Conservation (phyloP, 92 coral and sea anemone species). For the Siderastrea radians region DNA sequence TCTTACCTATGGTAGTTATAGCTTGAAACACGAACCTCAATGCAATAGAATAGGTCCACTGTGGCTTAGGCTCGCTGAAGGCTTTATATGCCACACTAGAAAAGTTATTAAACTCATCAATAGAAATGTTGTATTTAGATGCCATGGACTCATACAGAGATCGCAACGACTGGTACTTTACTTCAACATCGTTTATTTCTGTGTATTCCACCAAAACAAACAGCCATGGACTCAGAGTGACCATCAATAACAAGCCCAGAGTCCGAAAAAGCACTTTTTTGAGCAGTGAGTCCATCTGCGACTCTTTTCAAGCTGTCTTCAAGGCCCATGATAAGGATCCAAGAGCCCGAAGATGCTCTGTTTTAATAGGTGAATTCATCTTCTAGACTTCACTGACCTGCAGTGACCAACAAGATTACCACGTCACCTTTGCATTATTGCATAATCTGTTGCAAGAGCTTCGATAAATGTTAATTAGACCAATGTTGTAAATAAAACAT, state of each 20-base stretch:
- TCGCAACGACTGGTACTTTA: not conserved
- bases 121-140: slow-evolving; percentile 50
- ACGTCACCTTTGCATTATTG: too few relatives aligned
- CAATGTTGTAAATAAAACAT: too few relatives aligned
- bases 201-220: slow-evolving; percentile 53
- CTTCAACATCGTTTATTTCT: slow-evolving; percentile 14
- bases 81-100: slow-evolving; percentile 39
- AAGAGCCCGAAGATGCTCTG: not conserved
- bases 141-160: slow-evolving; percentile 53
- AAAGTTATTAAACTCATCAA: slow-evolving; percentile 46
- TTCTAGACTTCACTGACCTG: too few relatives aligned
- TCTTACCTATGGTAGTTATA: slow-evolving; percentile 47
- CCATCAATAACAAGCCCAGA: slow-evolving; percentile 23
- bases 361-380: too few relatives aligned
- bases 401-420: too few relatives aligned
- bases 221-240: slow-evolving; percentile 39
- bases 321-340: not conserved
- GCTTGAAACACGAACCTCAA: slow-evolving; percentile 54
- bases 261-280: slow-evolving; percentile 37
- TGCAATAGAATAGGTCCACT: slow-evolving; percentile 28
- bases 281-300: slow-evolving; percentile 25
- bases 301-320: not conserved
- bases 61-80: slow-evolving; percentile 31
- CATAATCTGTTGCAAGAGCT: too few relatives aligned
- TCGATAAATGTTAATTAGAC: too few relatives aligned